phyloP scores from a whole-genome alignment of 2,888 invertebrate genomes.

The Chrysodeixis includens region DNA sequence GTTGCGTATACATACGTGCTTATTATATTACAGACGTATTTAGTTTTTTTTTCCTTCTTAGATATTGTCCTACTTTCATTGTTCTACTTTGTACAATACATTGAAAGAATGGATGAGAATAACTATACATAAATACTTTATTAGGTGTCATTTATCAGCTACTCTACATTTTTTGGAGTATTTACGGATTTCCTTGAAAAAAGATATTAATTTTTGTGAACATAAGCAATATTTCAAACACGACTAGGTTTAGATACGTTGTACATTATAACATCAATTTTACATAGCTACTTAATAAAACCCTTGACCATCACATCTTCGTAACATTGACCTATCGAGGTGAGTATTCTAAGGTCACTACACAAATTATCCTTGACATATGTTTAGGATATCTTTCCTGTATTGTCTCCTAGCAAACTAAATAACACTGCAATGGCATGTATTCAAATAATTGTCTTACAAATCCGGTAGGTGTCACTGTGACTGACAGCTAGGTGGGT shows the following conservation, averaged over 20 bases:
- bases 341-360: neutral
- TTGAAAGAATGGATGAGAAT: too few species aligned
- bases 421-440: neutral
- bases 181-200: too few species aligned
- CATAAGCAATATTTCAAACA: too few species aligned
- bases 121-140: too few species aligned
- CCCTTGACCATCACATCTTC: neutral
- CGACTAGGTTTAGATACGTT: too few species aligned
- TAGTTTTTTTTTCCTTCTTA: neutral
- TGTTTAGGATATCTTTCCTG: neutral
- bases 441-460: conserved; percentile 12
- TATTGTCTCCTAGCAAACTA: neutral
- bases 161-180: too few species aligned
- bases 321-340: neutral
- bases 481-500: conserved; percentile 66
- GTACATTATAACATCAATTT: neutral
- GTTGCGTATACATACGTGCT: neutral
- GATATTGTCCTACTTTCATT: neutral
- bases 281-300: neutral
- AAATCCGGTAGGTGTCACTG: conserved; percentile 63
- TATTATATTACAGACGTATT: neutral
- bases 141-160: too few species aligned
- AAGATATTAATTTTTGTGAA: too few species aligned
- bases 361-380: conserved; percentile 1
- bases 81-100: too few species aligned